These are phyloP conservation scores for Moxostoma hubbsi DNA, from an alignment of 2,797 vertebrate species.

Conservation along the genomic window DNA sequence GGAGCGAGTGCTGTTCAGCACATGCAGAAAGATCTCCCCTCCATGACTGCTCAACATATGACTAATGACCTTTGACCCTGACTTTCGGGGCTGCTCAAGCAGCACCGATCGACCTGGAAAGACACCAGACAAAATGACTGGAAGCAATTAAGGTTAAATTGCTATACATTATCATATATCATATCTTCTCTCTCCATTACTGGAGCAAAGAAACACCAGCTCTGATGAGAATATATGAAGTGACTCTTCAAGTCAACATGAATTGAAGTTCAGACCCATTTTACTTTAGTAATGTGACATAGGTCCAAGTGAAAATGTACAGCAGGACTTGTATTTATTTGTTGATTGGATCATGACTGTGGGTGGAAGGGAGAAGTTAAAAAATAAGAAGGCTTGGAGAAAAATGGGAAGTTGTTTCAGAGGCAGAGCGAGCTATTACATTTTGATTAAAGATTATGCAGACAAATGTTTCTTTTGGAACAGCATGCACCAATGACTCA, in stretches of 20 bases:
- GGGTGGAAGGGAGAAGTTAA: no score
- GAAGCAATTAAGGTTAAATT: background rate
- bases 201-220: background rate
- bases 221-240: background rate
- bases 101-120: slow-evolving; percentile 91
- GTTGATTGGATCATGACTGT: no score
- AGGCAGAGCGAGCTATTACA: no score
- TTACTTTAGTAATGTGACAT: background rate
- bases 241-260: background rate
- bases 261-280: background rate
- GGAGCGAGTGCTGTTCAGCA: slow-evolving; percentile 96
- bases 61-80: slow-evolving; percentile 97
- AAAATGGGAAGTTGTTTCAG: no score
- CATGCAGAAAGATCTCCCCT: slow-evolving; percentile 96
- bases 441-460: no score
- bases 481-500: no score
- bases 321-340: no score
- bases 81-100: slow-evolving; percentile 95
- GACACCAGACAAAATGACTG: background rate
- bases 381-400: no score
- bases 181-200: background rate
- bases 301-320: no score
- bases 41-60: slow-evolving; percentile 99
- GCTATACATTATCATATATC: background rate
- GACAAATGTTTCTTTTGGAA: no score